These are phyloP conservation scores for Gobionotothen gibberifrons DNA, from an alignment of 2,797 vertebrate genomes.

Conservation along the genomic window DNA sequence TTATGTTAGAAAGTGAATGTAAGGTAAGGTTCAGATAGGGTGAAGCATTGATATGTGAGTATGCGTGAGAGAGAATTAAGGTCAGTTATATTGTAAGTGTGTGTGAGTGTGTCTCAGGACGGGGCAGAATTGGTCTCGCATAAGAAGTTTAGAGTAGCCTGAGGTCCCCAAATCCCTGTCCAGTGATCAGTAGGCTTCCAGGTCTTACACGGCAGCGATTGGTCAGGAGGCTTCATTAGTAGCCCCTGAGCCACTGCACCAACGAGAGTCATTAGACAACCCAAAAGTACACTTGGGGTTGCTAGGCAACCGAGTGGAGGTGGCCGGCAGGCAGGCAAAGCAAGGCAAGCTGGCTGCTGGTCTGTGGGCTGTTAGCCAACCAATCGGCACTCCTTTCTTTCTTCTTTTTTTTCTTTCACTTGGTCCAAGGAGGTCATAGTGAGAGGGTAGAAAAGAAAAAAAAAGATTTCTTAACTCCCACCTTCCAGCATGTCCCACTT, in stretches of 20 bases:
- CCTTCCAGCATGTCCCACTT: conserved; percentile 80
- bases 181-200: conserved; percentile 78
- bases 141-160: conserved; percentile 66
- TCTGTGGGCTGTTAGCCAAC: conserved; percentile 75
- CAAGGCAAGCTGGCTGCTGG: conserved; percentile 70
- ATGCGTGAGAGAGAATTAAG: conserved; percentile 37
- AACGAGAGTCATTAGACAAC: conserved; percentile 84
- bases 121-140: conserved; percentile 60
- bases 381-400: conserved; percentile 76
- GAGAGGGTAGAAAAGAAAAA: conserved; percentile 44
- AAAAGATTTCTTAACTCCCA: conserved; percentile 64
- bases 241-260: conserved; percentile 75
- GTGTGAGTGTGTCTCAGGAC: conserved; percentile 24
- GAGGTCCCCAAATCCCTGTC: conserved; percentile 65
- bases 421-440: conserved; percentile 74
- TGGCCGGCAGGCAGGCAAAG: conserved; percentile 68
- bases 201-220: conserved; percentile 74
- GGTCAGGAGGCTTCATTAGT: conserved; percentile 80
- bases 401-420: conserved; percentile 57
- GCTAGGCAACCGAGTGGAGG: conserved; percentile 81
- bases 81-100: conserved; percentile 34
- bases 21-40: conserved; percentile 25
- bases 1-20: conserved; percentile 24
- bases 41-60: conserved; percentile 30
- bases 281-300: conserved; percentile 82